Percentiles rank a stretch among this genome's conserved stretches.
Conservation (phyloP, 1,140 invertebrate genomes). For the Drosophila erecta region DNA sequence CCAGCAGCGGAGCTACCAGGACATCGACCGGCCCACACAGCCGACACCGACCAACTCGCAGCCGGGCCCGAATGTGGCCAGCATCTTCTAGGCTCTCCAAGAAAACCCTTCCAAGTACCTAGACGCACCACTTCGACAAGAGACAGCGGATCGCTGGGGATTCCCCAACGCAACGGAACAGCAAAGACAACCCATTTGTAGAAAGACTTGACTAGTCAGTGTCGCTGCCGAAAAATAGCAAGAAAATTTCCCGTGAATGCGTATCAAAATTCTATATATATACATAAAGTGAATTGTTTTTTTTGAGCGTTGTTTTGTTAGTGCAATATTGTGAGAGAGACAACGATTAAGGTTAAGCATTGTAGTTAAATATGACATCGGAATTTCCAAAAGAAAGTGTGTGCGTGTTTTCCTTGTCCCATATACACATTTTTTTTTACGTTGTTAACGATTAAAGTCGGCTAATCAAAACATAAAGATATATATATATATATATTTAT, state of each 20-base stretch:
- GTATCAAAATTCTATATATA: conserved; percentile 12
- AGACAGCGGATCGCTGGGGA: neutral
- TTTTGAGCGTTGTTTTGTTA: conserved; percentile 13
- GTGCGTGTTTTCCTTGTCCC: conserved; percentile 18
- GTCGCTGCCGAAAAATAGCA: conserved; percentile 4
- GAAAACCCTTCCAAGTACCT: conserved; percentile 62
- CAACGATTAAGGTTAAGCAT: conserved; percentile 29
- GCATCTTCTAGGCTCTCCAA: conserved; percentile 68
- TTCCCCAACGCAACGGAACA: neutral
- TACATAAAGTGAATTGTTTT: conserved; percentile 7
- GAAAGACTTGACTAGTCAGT: conserved; percentile 41
- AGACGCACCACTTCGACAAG: conserved; percentile 6
- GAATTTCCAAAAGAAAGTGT: conserved; percentile 2
- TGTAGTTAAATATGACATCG: conserved; percentile 21
- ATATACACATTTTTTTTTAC: conserved; percentile 2
- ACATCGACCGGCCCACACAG: conserved; percentile 81
- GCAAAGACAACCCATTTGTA: conserved; percentile 7
- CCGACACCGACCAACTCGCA: conserved; percentile 76
- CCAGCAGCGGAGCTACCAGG: conserved; percentile 82
- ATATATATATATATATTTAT: conserved; percentile 36
- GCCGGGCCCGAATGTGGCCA: conserved; percentile 79
- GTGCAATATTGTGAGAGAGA: conserved; percentile 8
- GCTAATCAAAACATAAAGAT: conserved; percentile 24
- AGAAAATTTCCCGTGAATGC: conserved; percentile 9
- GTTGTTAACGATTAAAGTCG: conserved; percentile 46